Percentiles rank a stretch among this genome's conserved stretches.
These are phyloP conservation scores for Rhodophaea formosa DNA, from an alignment of 2,888 invertebrate species.

Conservation along the genomic window DNA sequence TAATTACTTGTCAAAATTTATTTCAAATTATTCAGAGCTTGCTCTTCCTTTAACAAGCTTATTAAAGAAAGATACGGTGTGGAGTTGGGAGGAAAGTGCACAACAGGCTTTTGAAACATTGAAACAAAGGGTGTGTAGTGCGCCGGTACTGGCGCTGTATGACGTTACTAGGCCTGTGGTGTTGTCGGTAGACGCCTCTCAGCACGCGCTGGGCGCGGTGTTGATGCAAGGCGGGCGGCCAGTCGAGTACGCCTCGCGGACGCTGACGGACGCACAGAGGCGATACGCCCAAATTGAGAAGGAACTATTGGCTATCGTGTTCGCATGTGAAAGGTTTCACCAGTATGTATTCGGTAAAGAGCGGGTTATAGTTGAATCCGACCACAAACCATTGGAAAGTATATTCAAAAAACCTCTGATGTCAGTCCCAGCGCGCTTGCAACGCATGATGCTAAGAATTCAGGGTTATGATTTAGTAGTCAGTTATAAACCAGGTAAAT, in stretches of 20 bases:
- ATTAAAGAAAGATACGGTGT: constrained; percentile 3
- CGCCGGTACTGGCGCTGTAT: constrained; percentile 28
- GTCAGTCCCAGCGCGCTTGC: constrained; percentile 30
- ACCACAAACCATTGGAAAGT: constrained; percentile 31
- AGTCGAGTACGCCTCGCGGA: constrained; percentile 27
- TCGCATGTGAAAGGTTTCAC: constrained; percentile 23
- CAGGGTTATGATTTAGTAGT: constrained; percentile 33
- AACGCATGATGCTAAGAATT: constrained; percentile 33
- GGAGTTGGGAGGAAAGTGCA: background rate
- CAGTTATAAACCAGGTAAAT: constrained; percentile 33
- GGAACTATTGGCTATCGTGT: constrained; percentile 31
- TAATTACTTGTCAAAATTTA: constrained; percentile 1
- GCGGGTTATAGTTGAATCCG: constrained; percentile 18
- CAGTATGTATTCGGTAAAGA: constrained; percentile 24
- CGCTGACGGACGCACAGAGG: constrained; percentile 28
- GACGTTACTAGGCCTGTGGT: constrained; percentile 23
- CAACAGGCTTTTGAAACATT: background rate
- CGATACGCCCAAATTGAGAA: constrained; percentile 30
- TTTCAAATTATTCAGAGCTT: background rate
- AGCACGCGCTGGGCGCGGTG: constrained; percentile 25
- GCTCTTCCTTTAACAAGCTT: background rate
- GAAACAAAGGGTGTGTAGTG: constrained; percentile 15
- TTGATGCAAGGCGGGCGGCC: constrained; percentile 27
- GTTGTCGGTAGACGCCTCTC: constrained; percentile 31
- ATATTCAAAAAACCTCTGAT: constrained; percentile 31